Base-by-base conservation (phyloP, 2,113 vertebrate species). In the Odontesthes bonariensis region DNA sequence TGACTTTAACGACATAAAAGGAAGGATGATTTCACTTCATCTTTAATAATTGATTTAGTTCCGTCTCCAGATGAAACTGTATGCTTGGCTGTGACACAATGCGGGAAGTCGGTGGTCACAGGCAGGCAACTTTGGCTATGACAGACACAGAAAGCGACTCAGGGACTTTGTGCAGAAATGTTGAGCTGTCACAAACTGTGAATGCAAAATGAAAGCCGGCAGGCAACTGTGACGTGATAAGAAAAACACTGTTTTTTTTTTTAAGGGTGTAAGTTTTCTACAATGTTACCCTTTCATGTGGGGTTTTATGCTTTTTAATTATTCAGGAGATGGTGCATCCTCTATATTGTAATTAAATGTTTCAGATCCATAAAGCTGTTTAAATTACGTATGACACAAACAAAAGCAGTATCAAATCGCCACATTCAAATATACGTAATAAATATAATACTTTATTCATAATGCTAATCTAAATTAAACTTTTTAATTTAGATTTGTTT, bases 141-240 rank as follows among this genome's bases (percentile, higher is more conserved):
- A 79, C 71, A 33, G 33, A 69, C 61, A 56, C 69, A 53, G 53
- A 69, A 46, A 63, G 60, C 70, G 73, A 71, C 73, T 74, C 69
- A 42, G 35, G 12, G 42, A 66, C 51, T n/a, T n/a, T 66, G 38
- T 58, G 67, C 35, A 54, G 32, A 27, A 27, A 27, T 27, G 27
- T 27, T 27, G 27, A 27, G 27, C 27, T 27, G 27, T 27, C 27
- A 27, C 16, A 78, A 70, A 63, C 61, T 75, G 65, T 3, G 6
- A 49, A 47, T 31, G 1, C 62, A 64, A 23, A 81, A 75, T 33
- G n/a, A 63, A 40, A 69, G 38, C 47, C 0, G 17, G 27, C 63
- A 33, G 31, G 47, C 31, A 62, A 54, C 13, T 13, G 0, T 59
- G 32, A 10, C 22, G 38, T 42, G 17, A 53, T n/a, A 9, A 12